phyloP scores from a whole-genome alignment of 2,888 invertebrate species.

The Phragmatobia fuliginosa region DNA sequence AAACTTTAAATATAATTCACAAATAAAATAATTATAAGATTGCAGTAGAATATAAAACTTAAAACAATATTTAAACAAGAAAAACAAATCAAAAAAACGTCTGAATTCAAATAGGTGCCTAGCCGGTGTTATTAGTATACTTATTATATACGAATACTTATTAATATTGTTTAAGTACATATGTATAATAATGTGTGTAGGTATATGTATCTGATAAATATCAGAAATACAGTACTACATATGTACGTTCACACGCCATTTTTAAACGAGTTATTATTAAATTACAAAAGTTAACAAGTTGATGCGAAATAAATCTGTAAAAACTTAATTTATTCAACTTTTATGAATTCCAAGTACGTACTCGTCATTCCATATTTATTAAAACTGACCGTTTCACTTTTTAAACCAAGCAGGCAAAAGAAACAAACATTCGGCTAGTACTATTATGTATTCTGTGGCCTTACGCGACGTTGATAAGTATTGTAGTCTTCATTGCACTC shows the following conservation, averaged over 20 bases:
- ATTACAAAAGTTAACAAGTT: not conserved
- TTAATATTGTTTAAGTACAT: not conserved
- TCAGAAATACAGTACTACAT: not conserved
- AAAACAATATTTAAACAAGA: not conserved
- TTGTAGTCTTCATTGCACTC: slow-evolving; percentile 52
- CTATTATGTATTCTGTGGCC: too few relatives aligned
- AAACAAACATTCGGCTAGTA: slow-evolving; percentile 32
- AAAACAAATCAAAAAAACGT: too few relatives aligned
- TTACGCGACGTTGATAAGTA: slow-evolving; percentile 54
- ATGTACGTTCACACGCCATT: not conserved
- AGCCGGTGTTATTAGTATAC: too few relatives aligned
- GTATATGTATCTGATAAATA: not conserved
- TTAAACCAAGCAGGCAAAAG: slow-evolving; percentile 24
- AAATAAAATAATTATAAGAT: too few relatives aligned
- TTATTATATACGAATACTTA: not conserved
- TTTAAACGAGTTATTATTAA: not conserved
- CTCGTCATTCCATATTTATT: not conserved
- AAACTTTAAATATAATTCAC: too few relatives aligned
- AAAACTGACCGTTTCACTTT: not conserved
- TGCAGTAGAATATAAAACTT: not conserved
- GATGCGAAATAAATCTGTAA: not conserved
- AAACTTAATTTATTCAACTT: slow-evolving; percentile 1
- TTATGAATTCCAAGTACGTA: slow-evolving; percentile 11
- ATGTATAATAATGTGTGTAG: too few relatives aligned
- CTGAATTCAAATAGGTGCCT: too few relatives aligned